A percentile compares a stretch with the other conserved stretches of the same genome.
phyloP scores from a whole-genome alignment of 2,888 invertebrate species.

The Hyppa rectilinea region DNA sequence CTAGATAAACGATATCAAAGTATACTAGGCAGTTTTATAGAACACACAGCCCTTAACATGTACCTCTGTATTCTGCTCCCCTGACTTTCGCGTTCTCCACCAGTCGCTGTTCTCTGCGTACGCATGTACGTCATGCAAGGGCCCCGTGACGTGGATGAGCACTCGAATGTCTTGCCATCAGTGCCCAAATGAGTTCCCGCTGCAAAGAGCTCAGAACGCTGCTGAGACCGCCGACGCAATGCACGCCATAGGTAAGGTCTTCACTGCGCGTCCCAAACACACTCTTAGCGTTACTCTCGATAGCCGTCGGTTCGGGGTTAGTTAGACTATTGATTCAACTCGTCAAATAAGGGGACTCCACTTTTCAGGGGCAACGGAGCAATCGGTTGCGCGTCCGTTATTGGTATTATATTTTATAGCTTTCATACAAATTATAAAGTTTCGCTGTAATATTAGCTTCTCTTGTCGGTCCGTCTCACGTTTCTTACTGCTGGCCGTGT shows the following conservation, averaged over 20 bases:
- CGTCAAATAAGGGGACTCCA: neutral
- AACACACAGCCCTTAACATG: neutral
- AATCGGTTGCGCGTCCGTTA: slow-evolving; percentile 6
- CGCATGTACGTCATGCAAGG: slow-evolving; percentile 84
- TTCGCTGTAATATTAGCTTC: slow-evolving; percentile 26
- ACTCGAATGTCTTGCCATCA: slow-evolving; percentile 77
- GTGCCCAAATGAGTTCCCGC: slow-evolving; percentile 76
- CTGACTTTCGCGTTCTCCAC: slow-evolving; percentile 25
- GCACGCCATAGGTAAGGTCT: slow-evolving; percentile 45
- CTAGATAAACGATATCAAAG: slow-evolving; percentile 7
- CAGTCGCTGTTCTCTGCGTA: slow-evolving; percentile 84
- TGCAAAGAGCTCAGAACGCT: slow-evolving; percentile 38
- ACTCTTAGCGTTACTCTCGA: neutral
- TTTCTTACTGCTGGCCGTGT: slow-evolving; percentile 4
- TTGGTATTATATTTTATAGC: slow-evolving; percentile 22
- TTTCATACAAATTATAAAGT: slow-evolving; percentile 5
- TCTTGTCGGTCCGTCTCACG: neutral
- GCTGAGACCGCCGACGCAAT: slow-evolving; percentile 72
- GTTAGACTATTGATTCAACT: neutral
- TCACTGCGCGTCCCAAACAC: neutral
- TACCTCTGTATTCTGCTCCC: slow-evolving; percentile 20
- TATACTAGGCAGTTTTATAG: slow-evolving; percentile 16
- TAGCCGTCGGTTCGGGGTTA: neutral
- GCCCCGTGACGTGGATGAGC: slow-evolving; percentile 78
- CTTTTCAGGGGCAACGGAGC: slow-evolving; percentile 1